Percentiles rank a stretch among this genome's conserved stretches.
These are phyloP conservation scores for Amorpha juglandis DNA, from an alignment of 2,888 invertebrate species.

Conservation along the genomic window DNA sequence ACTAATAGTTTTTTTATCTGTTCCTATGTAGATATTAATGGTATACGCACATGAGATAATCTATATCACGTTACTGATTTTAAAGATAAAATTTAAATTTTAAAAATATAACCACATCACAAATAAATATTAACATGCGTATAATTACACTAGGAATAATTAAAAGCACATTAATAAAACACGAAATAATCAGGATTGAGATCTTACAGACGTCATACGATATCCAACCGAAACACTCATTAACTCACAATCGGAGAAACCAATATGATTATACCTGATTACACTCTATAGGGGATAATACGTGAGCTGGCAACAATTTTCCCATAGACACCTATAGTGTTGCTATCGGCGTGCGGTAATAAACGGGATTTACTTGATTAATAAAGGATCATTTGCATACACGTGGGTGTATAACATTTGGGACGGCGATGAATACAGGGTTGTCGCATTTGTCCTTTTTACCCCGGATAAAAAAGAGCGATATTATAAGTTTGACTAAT, in stretches of 20 bases:
- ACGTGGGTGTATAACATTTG: constrained; percentile 61
- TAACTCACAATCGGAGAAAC: constrained; percentile 40
- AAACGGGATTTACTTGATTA: constrained; percentile 69
- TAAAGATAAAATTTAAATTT: neutral
- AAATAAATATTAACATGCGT: constrained; percentile 3
- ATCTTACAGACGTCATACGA: constrained; percentile 14
- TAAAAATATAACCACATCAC: neutral
- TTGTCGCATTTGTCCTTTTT: neutral
- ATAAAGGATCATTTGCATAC: constrained; percentile 57
- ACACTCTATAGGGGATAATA: constrained; percentile 23
- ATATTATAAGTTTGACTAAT: no score
- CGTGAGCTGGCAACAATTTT: constrained; percentile 44
- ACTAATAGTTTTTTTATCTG: neutral
- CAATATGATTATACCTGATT: constrained; percentile 48
- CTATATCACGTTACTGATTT: constrained; percentile 1
- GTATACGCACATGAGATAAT: neutral
- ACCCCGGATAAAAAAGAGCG: no score
- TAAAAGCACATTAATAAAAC: constrained; percentile 3
- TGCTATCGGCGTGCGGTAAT: constrained; percentile 56
- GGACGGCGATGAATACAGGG: constrained; percentile 32
- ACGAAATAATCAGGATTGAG: neutral
- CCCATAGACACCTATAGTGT: constrained; percentile 64
- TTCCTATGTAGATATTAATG: neutral
- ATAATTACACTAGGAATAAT: constrained; percentile 6
- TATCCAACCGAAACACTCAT: constrained; percentile 12